A percentile compares a stretch with the other conserved stretches of the same genome.
Conservation (phyloP, 2,888 invertebrate species). For the Synanthedon andrenaeformis region DNA sequence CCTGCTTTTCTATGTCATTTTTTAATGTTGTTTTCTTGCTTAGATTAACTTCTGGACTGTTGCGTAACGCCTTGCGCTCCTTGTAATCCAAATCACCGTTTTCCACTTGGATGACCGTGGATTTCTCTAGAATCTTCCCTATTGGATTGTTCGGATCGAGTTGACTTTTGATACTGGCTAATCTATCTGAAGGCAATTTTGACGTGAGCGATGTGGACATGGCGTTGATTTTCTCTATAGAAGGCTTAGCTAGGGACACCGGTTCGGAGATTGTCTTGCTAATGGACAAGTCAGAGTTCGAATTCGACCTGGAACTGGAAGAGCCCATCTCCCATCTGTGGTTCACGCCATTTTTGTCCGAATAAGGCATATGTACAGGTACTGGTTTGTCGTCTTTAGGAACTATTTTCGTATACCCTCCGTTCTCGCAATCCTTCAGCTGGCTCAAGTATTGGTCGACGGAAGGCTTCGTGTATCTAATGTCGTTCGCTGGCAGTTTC, state of each 20-base stretch:
- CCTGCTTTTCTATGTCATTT: constrained; percentile 56
- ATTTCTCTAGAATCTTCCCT: constrained; percentile 64
- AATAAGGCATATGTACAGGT: constrained; percentile 54
- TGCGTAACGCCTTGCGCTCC: constrained; percentile 28
- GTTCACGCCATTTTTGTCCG: constrained; percentile 44
- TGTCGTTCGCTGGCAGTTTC: constrained; percentile 54
- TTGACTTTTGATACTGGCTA: constrained; percentile 61
- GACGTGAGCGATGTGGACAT: constrained; percentile 49
- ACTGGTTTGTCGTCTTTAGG: constrained; percentile 56
- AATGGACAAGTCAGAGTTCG: constrained; percentile 54
- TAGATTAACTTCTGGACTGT: constrained; percentile 24
- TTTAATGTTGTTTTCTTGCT: constrained; percentile 27
- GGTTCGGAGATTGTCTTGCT: constrained; percentile 62
- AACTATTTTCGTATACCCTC: constrained; percentile 45
- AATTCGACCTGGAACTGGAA: constrained; percentile 45
- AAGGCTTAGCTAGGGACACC: constrained; percentile 42
- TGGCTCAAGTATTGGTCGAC: constrained; percentile 54
- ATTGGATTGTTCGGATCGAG: constrained; percentile 64
- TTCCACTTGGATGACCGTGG: constrained; percentile 59
- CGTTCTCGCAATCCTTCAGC: constrained; percentile 55
- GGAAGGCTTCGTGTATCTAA: constrained; percentile 37
- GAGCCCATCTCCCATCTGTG: constrained; percentile 44
- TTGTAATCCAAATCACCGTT: constrained; percentile 44
- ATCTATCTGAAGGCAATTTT: constrained; percentile 48
- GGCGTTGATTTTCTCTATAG: constrained; percentile 31